Conservation (phyloP, 2,113 vertebrate genomes). For the Rhinolophus sinicus region DNA sequence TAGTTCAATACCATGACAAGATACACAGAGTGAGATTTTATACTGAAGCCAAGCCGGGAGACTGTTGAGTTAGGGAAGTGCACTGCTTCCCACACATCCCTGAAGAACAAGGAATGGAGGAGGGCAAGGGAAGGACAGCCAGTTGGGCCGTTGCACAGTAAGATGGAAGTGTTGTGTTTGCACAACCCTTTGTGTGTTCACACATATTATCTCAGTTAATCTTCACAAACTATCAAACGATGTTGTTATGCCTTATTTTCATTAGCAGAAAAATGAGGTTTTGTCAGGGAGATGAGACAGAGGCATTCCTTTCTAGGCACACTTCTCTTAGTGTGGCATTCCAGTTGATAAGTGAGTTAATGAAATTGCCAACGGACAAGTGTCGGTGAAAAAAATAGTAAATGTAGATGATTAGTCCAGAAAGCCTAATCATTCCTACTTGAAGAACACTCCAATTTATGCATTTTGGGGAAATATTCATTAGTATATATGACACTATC, state of each 20-base stretch:
- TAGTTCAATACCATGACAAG: constrained; percentile 30
- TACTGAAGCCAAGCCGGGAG: background rate
- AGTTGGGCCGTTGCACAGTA: background rate
- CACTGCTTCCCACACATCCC: background rate
- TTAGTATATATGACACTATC: background rate
- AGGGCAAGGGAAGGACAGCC: rapidly evolving
- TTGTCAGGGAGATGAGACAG: background rate
- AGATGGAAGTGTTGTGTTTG: background rate
- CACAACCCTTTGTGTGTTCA: background rate
- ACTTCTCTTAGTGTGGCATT: background rate
- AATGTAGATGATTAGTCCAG: background rate
- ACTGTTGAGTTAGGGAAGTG: background rate
- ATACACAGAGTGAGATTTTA: background rate
- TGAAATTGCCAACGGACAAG: background rate
- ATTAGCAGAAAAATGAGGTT: background rate
- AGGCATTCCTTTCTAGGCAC: background rate
- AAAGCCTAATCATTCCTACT: background rate
- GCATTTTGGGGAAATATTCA: background rate
- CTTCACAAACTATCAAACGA: background rate
- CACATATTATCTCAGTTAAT: background rate
- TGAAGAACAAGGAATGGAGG: background rate
- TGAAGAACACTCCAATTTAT: background rate
- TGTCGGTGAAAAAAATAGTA: background rate
- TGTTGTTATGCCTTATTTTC: background rate
- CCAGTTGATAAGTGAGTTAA: background rate